Conservation (phyloP, 2,888 invertebrate genomes). For the Aleiodes leptofemur region DNA sequence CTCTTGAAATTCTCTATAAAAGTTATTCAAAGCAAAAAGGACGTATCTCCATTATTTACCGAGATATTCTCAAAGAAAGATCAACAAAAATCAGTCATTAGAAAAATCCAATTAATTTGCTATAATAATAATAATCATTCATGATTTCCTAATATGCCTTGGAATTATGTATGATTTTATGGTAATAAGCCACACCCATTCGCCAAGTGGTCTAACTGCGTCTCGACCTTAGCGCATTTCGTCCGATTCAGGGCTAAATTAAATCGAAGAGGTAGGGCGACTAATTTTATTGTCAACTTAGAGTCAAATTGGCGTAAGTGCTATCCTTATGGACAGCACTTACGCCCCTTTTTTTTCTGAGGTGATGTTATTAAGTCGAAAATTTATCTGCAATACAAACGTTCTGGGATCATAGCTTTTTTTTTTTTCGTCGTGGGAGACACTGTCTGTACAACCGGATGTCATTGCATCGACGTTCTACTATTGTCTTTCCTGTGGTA, state of each 20-base stretch:
- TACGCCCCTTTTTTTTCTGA: too few species aligned
- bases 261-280: conserved; percentile 40
- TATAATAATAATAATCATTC: background rate
- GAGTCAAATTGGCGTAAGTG: too few species aligned
- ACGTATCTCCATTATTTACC: too few species aligned
- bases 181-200: conserved; percentile 36
- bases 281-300: background rate
- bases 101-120: background rate
- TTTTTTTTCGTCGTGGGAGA: conserved; percentile 8
- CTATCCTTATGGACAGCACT: too few species aligned
- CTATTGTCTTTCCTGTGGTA: conserved; percentile 51
- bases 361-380: background rate
- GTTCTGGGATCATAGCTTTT: background rate
- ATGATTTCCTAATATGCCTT: background rate
- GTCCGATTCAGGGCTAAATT: conserved; percentile 47
- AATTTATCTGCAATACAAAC: too few species aligned
- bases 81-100: too few species aligned
- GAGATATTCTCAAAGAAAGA: too few species aligned
- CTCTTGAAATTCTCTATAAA: too few species aligned
- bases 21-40: too few species aligned
- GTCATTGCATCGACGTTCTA: conserved; percentile 59
- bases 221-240: conserved; percentile 47
- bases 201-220: conserved; percentile 40
- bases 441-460: conserved; percentile 50
- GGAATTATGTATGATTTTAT: background rate